Conservation (phyloP, 1,140 invertebrate genomes). For the Marisa cornuarietis region DNA sequence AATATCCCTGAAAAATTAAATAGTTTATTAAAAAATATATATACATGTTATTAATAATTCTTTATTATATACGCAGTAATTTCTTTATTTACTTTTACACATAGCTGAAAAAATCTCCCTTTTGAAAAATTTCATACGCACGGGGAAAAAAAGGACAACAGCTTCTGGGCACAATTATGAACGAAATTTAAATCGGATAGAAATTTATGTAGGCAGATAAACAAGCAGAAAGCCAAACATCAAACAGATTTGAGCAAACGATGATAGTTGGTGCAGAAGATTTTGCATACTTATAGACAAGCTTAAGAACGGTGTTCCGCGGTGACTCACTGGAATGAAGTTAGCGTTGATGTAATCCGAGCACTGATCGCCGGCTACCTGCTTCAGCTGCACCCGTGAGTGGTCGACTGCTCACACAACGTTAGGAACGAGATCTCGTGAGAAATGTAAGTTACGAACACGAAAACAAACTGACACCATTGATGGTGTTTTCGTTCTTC, state of each 20-base stretch:
- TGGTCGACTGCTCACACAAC: slow-evolving; percentile 80
- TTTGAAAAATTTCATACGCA: not conserved
- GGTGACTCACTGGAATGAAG: slow-evolving; percentile 51
- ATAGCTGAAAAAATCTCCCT: too few relatives aligned
- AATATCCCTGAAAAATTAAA: slow-evolving; percentile 84
- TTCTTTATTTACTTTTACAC: too few relatives aligned
- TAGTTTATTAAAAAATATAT: too few relatives aligned
- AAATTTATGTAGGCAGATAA: not conserved
- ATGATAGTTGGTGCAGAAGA: not conserved
- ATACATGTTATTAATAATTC: too few relatives aligned
- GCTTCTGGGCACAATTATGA: not conserved
- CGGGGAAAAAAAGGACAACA: not conserved
- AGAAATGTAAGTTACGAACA: too few relatives aligned
- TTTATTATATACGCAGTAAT: too few relatives aligned
- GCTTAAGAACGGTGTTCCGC: not conserved
- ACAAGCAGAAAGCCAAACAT: not conserved
- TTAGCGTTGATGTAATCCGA: slow-evolving; percentile 60
- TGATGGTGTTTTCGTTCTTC: too few relatives aligned
- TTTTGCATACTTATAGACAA: not conserved
- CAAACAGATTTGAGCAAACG: too few relatives aligned
- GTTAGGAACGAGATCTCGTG: too few relatives aligned
- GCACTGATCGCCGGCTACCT: slow-evolving; percentile 72
- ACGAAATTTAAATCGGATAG: not conserved
- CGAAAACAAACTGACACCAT: too few relatives aligned
- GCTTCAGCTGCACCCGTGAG: slow-evolving; percentile 84